These are phyloP conservation scores for Rattus rattus DNA, from an alignment of 2,113 vertebrate species.

Conservation along the genomic window DNA sequence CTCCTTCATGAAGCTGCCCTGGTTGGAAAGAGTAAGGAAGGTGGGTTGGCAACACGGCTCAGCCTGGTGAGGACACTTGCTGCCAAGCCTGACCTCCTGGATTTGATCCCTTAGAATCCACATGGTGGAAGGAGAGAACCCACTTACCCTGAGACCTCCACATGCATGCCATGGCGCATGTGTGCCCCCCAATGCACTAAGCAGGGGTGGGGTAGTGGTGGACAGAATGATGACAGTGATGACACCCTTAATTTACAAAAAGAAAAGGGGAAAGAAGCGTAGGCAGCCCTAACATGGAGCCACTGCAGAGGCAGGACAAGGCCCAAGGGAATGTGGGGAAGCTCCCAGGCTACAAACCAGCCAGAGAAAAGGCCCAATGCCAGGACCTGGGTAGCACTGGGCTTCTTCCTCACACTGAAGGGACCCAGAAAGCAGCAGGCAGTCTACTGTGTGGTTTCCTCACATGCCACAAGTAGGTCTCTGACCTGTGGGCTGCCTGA, in stretches of 20 bases:
- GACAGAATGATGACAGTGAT: neutral
- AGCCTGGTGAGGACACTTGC: no score
- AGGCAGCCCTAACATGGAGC: no score
- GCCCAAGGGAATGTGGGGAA: neutral
- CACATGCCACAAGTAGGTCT: neutral
- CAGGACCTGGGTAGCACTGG: no score
- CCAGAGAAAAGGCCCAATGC: neutral
- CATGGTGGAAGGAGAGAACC: neutral
- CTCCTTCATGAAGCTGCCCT: neutral
- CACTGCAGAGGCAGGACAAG: neutral
- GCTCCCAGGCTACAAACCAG: neutral
- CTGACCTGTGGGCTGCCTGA: neutral
- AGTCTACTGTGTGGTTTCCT: accelerated
- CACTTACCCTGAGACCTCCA: neutral
- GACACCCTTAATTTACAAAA: neutral
- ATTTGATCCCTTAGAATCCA: neutral
- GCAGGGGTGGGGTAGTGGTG: neutral
- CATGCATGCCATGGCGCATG: no score
- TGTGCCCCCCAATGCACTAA: neutral
- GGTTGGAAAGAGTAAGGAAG: neutral
- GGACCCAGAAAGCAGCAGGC: neutral
- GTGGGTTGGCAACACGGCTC: neutral
- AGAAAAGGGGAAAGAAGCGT: neutral
- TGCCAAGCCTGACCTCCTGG: no score
- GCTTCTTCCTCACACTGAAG: neutral